Conservation (phyloP, 2,797 vertebrate species). For the Vipera latastei region DNA sequence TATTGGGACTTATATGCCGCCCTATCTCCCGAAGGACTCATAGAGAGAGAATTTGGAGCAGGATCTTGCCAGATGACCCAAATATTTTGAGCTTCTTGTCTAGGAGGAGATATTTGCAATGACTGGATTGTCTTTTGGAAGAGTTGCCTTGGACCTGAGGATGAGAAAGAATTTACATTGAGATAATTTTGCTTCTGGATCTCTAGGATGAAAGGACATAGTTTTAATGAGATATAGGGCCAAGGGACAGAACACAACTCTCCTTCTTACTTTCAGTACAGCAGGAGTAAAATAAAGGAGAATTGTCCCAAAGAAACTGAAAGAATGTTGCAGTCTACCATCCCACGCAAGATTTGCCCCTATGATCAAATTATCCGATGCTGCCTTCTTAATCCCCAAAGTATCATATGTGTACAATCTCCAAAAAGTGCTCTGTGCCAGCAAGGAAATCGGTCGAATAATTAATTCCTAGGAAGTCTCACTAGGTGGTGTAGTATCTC, state of each 20-base stretch:
- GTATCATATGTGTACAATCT: background rate
- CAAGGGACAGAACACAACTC: background rate
- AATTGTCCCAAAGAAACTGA: background rate
- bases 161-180: background rate
- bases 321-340: background rate
- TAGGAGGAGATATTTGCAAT: background rate
- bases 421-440: background rate
- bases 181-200: background rate
- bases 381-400: background rate
- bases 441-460: background rate
- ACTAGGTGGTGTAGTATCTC: background rate
- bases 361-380: background rate
- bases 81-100: background rate
- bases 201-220: background rate
- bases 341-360: background rate
- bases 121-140: background rate
- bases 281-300: background rate
- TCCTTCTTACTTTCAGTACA: background rate
- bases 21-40: too few relatives aligned
- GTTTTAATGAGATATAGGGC: background rate
- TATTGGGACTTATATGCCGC: too few relatives aligned
- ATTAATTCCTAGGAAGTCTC: constrained; percentile 20
- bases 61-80: background rate
- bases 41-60: too few relatives aligned
- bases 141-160: background rate